Base-by-base conservation (phyloP, 2,888 invertebrate genomes). In the Cheilosia vernalis region DNA sequence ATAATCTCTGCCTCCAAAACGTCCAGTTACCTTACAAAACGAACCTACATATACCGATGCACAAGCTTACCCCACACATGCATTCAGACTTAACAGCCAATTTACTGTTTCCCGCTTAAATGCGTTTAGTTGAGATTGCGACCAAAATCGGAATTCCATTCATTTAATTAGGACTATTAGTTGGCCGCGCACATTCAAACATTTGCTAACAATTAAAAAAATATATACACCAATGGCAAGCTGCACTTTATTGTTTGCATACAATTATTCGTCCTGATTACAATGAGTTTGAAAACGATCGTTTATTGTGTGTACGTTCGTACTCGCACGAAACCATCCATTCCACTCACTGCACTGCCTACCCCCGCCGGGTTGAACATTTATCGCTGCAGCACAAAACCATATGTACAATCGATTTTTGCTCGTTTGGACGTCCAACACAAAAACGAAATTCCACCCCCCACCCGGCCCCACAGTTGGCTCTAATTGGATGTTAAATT, bases 401-500 rank as follows among this genome's bases (percentile, higher is more conserved):
- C 61, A 17, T 51, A 24, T 21, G 51, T 5, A 21, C 10, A n/a
- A 30, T 63, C 63, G 64, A 77, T 77, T 44, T 61, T 74, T 30
- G 42, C 2, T 10, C n/a, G 27, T 78, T 69, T 47, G 2, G n/a
- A 61, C 7, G 17, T 42, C 42, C 21, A 4, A 51, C 6, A 47
- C 19, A 17, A 17, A 47, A 47, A 9, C 9, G 19, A 1, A 21
- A 13, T 42, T 17, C 40, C 51, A 37, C 2, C 40, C 10, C 10
- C 1, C 30, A 0, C 1, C 10, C 15, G 13, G 56, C 6, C 17
- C 51, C 10, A 10, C 9, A 17, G 7, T n/a, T 19, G 7, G 2
- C 30, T 49, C 47, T 76, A 80, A 80, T 81, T 81, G 63, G 56
- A 55, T 69, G 67, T 69, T 61, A 47, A 80, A 61, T 80, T 67